Evolutionary conservation across 1,140 invertebrate genomes (phyloP).

Genomic region (Lethrus apterus): DNA sequence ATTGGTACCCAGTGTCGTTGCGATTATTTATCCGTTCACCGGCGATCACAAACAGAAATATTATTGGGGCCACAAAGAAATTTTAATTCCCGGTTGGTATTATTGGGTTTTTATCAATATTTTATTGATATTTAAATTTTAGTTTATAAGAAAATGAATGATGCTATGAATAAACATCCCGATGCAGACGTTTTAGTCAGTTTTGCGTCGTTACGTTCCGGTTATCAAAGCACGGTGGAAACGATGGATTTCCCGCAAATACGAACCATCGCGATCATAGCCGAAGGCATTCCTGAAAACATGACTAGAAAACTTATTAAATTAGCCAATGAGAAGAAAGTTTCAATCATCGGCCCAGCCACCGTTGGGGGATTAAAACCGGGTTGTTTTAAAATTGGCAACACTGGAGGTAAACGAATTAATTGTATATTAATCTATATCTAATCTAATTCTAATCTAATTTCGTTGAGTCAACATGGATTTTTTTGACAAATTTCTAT

Average conservation of each 20-base stretch:
- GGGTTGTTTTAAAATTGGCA: constrained; percentile 99
- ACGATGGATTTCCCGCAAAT: constrained; percentile 88
- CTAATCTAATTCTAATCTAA: no score
- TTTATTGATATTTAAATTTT: no score
- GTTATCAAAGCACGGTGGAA: constrained; percentile 95
- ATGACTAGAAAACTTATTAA: constrained; percentile 93
- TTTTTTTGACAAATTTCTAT: not conserved
- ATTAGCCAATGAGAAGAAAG: constrained; percentile 68
- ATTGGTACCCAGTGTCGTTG: constrained; percentile 80
- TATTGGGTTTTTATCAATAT: no score
- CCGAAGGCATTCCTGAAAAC: constrained; percentile 98
- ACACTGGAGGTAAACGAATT: constrained; percentile 67
- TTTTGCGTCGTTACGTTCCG: constrained; percentile 95
- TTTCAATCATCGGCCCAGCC: constrained; percentile 91
- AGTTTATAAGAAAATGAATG: constrained; percentile 96
- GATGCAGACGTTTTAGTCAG: constrained; percentile 97
- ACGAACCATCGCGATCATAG: constrained; percentile 95
- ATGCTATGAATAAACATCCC: constrained; percentile 89
- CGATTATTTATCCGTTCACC: constrained; percentile 97
- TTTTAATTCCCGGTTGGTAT: constrained; percentile 73
- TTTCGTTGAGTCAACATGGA: not conserved
- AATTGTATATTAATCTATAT: no score
- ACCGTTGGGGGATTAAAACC: constrained; percentile 98
- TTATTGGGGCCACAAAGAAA: constrained; percentile 99
- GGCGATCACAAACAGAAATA: constrained; percentile 99